A percentile compares a stretch with the other conserved stretches of the same genome.
phyloP scores from a whole-genome alignment of 2,797 vertebrate species.

The Melanotaenia boesemani region DNA sequence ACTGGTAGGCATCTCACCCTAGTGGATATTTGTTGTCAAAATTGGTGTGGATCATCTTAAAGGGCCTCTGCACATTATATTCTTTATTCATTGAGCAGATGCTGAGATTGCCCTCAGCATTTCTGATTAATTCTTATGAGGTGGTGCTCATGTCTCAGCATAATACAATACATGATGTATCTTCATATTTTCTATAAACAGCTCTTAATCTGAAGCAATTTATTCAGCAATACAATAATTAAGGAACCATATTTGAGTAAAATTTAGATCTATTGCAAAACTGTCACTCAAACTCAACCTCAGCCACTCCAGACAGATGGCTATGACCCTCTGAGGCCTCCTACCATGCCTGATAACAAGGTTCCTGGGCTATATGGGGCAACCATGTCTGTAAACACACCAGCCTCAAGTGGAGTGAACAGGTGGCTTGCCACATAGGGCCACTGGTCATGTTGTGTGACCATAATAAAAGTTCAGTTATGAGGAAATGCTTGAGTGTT shows the following conservation, averaged over 20 bases:
- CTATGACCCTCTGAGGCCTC: constrained; percentile 37
- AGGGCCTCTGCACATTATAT: no score
- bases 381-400: constrained; percentile 53
- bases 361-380: constrained; percentile 54
- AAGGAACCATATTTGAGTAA: not conserved
- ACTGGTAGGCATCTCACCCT: no score
- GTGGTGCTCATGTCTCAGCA: no score
- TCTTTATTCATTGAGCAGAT: no score
- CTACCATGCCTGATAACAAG: constrained; percentile 59
- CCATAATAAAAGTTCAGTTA: constrained; percentile 44
- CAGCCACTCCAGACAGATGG: constrained; percentile 65
- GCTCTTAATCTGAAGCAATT: not conserved
- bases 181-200: no score
- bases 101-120: no score
- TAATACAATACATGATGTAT: not conserved
- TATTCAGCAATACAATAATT: not conserved
- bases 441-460: constrained; percentile 39
- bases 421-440: constrained; percentile 63
- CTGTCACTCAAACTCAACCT: constrained; percentile 36
- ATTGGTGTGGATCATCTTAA: no score
- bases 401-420: constrained; percentile 65
- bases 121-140: no score
- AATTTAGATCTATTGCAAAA: constrained; percentile 11
- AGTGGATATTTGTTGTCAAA: no score
- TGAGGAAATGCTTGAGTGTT: constrained; percentile 30